phyloP scores from a whole-genome alignment of 2,888 invertebrate genomes.

The Bembecia ichneumoniformis region DNA sequence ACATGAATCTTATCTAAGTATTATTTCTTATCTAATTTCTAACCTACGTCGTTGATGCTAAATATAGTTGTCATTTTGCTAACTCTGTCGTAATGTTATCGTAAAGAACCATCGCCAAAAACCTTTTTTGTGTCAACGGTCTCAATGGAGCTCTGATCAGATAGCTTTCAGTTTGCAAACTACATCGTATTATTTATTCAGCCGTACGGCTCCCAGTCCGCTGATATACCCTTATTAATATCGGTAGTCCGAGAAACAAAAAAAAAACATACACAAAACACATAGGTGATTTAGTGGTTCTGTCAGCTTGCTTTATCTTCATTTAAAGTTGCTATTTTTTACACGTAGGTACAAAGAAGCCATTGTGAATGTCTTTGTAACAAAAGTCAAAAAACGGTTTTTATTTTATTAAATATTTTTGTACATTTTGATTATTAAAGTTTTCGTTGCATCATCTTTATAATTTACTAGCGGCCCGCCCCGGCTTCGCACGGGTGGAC shows the following conservation, averaged over 20 bases:
- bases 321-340: no score
- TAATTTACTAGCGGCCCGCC: no score
- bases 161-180: conserved; percentile 54
- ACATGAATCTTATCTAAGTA: not conserved
- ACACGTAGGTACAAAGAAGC: not conserved
- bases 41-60: conserved; percentile 14
- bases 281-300: not conserved
- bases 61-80: conserved; percentile 45
- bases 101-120: conserved; percentile 37
- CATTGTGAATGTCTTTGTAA: no score
- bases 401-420: no score
- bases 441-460: no score
- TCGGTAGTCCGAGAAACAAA: conserved; percentile 10
- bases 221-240: conserved; percentile 27
- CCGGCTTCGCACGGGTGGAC: no score
- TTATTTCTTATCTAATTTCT: not conserved
- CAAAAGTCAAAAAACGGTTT: no score
- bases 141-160: conserved; percentile 43
- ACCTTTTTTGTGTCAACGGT: conserved; percentile 33
- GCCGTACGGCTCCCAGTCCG: conserved; percentile 10
- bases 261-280: not conserved
- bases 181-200: conserved; percentile 40
- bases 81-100: conserved; percentile 41
- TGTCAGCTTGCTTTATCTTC: not conserved
- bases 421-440: no score